phyloP scores from a whole-genome alignment of 2,888 invertebrate species.

The Aleiodes leptofemur region DNA sequence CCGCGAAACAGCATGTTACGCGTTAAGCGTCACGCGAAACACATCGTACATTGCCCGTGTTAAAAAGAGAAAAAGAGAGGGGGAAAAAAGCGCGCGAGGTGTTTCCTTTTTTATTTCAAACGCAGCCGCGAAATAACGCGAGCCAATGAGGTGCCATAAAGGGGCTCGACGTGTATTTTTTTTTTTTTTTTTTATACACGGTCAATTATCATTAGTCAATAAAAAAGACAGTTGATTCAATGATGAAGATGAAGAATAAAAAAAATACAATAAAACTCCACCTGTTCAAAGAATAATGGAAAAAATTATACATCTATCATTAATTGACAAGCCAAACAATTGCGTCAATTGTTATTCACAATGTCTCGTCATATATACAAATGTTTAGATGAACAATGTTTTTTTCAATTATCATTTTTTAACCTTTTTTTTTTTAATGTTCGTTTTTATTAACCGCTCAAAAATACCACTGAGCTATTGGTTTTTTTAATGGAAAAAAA shows the following conservation, averaged over 20 bases:
- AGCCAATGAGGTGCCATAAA: slow-evolving; percentile 4
- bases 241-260: background rate
- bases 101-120: background rate
- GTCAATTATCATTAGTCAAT: background rate
- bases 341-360: background rate
- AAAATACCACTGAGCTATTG: background rate
- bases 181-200: no score
- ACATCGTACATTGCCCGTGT: background rate
- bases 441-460: background rate
- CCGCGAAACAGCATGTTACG: background rate
- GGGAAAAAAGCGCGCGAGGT: no score
- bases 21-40: slow-evolving; percentile 26
- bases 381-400: background rate
- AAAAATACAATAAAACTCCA: background rate
- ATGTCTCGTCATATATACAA: background rate
- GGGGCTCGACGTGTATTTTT: background rate
- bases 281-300: slow-evolving; percentile 5
- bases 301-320: background rate
- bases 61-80: no score
- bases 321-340: background rate
- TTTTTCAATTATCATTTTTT: slow-evolving; percentile 11
- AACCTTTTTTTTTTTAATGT: background rate
- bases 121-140: background rate
- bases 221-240: background rate
- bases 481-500: slow-evolving; percentile 2